A percentile compares a stretch with the other conserved stretches of the same genome.
phyloP scores from a whole-genome alignment of 2,888 invertebrate genomes.

The Actias luna region DNA sequence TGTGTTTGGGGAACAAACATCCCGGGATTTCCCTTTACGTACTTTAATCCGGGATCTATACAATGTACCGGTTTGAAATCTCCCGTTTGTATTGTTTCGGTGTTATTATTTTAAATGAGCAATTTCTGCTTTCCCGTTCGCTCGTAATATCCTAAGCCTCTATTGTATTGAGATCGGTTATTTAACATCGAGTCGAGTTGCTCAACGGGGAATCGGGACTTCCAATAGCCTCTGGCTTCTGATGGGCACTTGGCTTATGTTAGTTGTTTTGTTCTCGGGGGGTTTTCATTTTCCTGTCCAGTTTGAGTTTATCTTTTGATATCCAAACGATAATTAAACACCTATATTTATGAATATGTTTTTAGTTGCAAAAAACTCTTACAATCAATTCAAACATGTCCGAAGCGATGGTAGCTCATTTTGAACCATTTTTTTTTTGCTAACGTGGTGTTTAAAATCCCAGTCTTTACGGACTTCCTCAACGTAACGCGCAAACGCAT shows the following conservation, averaged over 20 bases:
- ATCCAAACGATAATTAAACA: background rate
- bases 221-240: background rate
- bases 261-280: background rate
- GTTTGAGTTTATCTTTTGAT: background rate
- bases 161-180: constrained; percentile 13
- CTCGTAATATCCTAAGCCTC: constrained; percentile 15
- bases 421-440: too few relatives aligned
- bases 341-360: background rate
- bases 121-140: constrained; percentile 20
- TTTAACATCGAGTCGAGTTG: constrained; percentile 3
- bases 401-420: too few relatives aligned
- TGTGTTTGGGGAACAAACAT: constrained; percentile 10
- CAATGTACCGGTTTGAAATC: constrained; percentile 19
- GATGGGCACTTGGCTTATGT: background rate
- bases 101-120: constrained; percentile 26
- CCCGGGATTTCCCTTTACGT: constrained; percentile 12
- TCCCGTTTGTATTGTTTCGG: constrained; percentile 21
- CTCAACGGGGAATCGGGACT: background rate
- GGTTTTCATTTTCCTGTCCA: background rate
- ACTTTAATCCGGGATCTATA: constrained; percentile 26
- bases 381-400: too few relatives aligned
- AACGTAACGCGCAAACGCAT: too few relatives aligned
- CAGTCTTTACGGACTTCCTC: too few relatives aligned
- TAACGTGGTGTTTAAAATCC: too few relatives aligned
- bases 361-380: too few relatives aligned